These are phyloP conservation scores for Ranitomeya variabilis DNA, from an alignment of 2,113 vertebrate genomes.

Conservation along the genomic window DNA sequence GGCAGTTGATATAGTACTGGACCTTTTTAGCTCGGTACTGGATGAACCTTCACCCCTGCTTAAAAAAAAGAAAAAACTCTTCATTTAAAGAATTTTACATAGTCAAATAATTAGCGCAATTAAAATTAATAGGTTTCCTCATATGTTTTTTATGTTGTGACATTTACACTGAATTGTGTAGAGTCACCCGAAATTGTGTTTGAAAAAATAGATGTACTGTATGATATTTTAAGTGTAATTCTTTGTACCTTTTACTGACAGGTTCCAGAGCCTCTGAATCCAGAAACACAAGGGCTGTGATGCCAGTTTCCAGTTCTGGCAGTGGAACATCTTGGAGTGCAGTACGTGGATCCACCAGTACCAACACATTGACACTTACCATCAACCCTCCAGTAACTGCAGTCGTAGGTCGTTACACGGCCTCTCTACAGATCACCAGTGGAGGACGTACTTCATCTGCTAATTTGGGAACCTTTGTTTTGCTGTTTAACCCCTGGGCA, in stretches of 20 bases:
- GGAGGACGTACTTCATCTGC: background rate
- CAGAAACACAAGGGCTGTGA: slow-evolving; percentile 67
- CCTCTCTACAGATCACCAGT: slow-evolving; percentile 62
- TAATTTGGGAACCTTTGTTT: slow-evolving; percentile 64
- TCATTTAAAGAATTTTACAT: no score
- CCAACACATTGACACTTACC: slow-evolving; percentile 60
- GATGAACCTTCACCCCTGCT: no score
- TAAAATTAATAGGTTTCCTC: no score
- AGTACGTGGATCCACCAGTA: slow-evolving; percentile 9
- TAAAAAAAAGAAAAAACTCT: no score
- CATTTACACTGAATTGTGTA: background rate
- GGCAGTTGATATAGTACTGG: no score
- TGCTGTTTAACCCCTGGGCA: slow-evolving; percentile 90
- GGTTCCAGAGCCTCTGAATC: slow-evolving; percentile 70
- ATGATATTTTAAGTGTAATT: background rate
- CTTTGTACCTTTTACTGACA: slow-evolving; percentile 61
- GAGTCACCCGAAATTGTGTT: background rate
- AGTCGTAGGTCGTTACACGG: slow-evolving; percentile 74
- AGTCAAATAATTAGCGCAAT: no score
- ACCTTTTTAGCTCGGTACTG: no score
- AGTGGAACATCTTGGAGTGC: slow-evolving; percentile 71
- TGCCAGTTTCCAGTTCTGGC: slow-evolving; percentile 63
- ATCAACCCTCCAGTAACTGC: slow-evolving; percentile 71
- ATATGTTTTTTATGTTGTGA: no score
- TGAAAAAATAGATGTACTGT: background rate